These are phyloP conservation scores for Mactromeris polynyma DNA, from an alignment of 2,888 invertebrate species.

Conservation along the genomic window DNA sequence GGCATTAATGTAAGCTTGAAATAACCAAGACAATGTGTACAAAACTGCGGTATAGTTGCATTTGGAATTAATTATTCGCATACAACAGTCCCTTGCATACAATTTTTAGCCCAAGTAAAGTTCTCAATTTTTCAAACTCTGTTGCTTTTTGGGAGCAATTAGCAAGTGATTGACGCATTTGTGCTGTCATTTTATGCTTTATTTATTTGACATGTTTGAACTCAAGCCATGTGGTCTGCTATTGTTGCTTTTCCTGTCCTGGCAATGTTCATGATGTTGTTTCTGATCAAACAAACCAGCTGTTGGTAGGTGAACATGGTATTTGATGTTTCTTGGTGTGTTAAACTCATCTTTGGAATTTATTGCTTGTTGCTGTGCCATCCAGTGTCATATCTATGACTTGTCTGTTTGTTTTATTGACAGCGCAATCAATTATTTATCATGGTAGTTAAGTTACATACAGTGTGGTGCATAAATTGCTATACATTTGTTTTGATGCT, in stretches of 20 bases:
- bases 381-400: neutral
- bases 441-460: neutral
- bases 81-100: too few relatives aligned
- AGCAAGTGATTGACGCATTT: neutral
- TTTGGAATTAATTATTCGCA: neutral
- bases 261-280: neutral
- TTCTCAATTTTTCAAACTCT: too few relatives aligned
- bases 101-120: too few relatives aligned
- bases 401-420: conserved; percentile 7
- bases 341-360: neutral
- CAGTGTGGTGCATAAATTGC: neutral
- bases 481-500: conserved; percentile 4
- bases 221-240: neutral
- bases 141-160: too few relatives aligned
- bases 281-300: neutral
- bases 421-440: conserved; percentile 4
- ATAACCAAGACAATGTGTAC: neutral
- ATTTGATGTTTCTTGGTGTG: neutral
- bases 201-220: neutral
- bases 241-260: neutral
- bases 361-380: neutral
- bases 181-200: neutral
- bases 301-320: neutral
- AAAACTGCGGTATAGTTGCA: neutral
- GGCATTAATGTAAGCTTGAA: neutral